Conservation (phyloP, 2,113 vertebrate genomes). For the Grammomys dolichurus region DNA sequence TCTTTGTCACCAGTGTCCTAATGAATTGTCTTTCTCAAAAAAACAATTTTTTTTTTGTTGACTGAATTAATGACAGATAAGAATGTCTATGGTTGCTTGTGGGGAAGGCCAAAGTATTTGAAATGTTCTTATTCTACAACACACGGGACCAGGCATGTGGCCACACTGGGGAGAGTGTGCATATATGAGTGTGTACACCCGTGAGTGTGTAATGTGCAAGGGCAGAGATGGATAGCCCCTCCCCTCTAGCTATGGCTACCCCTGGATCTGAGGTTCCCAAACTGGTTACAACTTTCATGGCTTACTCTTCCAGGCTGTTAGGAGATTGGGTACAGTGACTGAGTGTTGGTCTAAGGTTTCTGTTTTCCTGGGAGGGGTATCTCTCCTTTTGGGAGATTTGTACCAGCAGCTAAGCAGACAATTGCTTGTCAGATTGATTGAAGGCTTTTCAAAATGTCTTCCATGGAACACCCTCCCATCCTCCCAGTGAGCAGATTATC, state of each 20-base stretch:
- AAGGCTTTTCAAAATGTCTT: conserved; percentile 89
- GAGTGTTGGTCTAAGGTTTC: conserved; percentile 31
- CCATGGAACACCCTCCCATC: conserved; percentile 84
- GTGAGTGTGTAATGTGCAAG: neutral
- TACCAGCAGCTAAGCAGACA: conserved; percentile 87
- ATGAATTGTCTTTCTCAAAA: neutral
- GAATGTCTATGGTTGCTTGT: neutral
- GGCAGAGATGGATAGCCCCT: neutral
- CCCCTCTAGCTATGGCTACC: neutral
- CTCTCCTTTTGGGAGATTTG: conserved; percentile 75
- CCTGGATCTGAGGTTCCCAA: neutral
- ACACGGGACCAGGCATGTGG: neutral
- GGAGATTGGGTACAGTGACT: neutral
- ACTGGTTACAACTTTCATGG: neutral
- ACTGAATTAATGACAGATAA: conserved; percentile 9
- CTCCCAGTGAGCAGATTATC: conserved; percentile 84
- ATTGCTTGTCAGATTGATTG: conserved; percentile 92
- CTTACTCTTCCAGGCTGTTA: neutral
- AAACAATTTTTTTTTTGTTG: neutral
- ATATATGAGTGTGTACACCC: neutral
- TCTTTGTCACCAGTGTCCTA: neutral
- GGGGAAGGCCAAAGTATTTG: neutral
- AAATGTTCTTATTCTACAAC: neutral
- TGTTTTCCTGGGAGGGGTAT: conserved; percentile 71
- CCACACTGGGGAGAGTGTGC: neutral